phyloP scores from a whole-genome alignment of 2,888 invertebrate species.

The Cynaeus angustus region DNA sequence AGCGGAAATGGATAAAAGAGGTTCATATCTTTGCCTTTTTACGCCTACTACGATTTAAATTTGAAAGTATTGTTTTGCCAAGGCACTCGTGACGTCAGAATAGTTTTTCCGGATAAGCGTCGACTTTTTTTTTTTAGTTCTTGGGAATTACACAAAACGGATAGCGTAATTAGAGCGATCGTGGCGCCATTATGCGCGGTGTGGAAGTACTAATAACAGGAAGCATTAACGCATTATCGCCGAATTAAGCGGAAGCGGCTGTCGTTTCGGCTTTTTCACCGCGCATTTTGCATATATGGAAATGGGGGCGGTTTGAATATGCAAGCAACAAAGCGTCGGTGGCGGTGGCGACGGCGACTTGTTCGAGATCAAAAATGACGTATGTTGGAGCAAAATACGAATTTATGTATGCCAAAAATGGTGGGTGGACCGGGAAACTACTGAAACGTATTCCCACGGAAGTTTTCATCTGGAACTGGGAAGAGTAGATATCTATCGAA shows the following conservation, averaged over 20 bases:
- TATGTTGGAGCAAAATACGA: too few species aligned
- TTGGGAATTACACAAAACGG: conserved; percentile 27
- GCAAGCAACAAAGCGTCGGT: conserved; percentile 9
- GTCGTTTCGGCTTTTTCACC: conserved; percentile 45
- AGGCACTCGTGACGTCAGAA: too few species aligned
- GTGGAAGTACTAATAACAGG: conserved; percentile 47
- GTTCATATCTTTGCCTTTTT: background rate
- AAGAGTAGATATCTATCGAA: background rate
- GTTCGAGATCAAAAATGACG: too few species aligned
- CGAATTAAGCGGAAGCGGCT: conserved; percentile 46
- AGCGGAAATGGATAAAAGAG: conserved; percentile 3
- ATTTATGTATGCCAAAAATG: too few species aligned
- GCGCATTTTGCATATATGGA: conserved; percentile 46
- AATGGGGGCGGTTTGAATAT: conserved; percentile 40
- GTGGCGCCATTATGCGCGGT: conserved; percentile 15
- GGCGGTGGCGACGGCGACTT: too few species aligned
- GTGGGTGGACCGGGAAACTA: too few species aligned
- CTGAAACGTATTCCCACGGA: too few species aligned
- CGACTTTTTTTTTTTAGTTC: conserved; percentile 19
- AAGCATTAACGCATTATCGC: conserved; percentile 49
- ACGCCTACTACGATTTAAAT: conserved; percentile 3
- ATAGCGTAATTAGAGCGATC: conserved; percentile 35
- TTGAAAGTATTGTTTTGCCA: too few species aligned
- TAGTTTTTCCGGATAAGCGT: conserved; percentile 9
- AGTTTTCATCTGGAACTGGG: too few species aligned